Conservation (phyloP, 2,888 invertebrate species). For the Diarsia dahlii region DNA sequence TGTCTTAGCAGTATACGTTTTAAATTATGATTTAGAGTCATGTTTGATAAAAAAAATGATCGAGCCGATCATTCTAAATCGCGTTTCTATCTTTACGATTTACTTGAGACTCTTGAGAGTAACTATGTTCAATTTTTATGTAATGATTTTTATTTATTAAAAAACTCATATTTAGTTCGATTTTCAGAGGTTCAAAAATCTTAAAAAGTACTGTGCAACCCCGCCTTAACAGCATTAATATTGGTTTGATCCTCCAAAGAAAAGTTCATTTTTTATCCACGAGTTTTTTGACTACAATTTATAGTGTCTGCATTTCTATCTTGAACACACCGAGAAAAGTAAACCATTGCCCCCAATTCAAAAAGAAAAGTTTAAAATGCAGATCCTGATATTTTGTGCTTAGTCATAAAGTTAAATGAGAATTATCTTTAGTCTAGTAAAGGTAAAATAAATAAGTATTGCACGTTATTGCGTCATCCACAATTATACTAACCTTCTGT, state of each 20-base stretch:
- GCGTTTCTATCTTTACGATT: no score
- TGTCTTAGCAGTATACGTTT: no score
- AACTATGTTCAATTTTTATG: no score
- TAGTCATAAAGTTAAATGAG: slow-evolving; percentile 21
- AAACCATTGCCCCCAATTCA: not conserved
- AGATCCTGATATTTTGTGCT: not conserved
- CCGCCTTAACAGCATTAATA: not conserved
- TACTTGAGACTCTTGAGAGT: no score
- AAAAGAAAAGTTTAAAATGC: not conserved
- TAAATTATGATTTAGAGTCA: no score
- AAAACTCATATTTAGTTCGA: no score
- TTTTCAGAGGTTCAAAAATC: no score
- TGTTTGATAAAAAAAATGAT: no score
- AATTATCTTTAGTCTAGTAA: slow-evolving; percentile 33
- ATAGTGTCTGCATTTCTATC: not conserved
- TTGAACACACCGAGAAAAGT: not conserved
- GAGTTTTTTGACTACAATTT: not conserved
- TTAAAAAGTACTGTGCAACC: no score
- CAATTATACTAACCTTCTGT: slow-evolving; percentile 49
- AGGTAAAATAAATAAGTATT: slow-evolving; percentile 58
- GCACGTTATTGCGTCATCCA: slow-evolving; percentile 65
- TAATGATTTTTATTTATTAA: no score
- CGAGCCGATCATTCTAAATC: no score
- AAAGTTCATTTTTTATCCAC: not conserved
- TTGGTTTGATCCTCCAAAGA: not conserved